phyloP scores from a whole-genome alignment of 2,797 vertebrate genomes.

The Pantherophis vulpinus region DNA sequence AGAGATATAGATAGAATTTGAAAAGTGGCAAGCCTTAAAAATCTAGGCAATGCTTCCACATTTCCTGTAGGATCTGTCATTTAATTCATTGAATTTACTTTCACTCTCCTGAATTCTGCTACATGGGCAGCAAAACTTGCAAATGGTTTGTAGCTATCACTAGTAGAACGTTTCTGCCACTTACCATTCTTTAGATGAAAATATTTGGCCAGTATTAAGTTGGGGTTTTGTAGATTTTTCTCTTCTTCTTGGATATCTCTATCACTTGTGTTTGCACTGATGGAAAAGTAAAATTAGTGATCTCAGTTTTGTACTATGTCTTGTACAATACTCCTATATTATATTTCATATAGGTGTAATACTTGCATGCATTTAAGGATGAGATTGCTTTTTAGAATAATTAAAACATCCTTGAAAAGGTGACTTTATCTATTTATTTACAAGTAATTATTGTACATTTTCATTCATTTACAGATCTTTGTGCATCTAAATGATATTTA shows the following conservation, averaged over 20 bases:
- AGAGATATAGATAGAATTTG: background rate
- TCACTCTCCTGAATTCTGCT: background rate
- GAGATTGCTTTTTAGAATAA: background rate
- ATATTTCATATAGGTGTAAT: background rate
- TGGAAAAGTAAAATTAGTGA: background rate
- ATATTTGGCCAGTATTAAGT: no score
- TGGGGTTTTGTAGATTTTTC: background rate
- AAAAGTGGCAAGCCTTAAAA: background rate
- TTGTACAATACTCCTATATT: background rate
- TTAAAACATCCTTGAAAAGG: background rate
- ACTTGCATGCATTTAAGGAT: background rate
- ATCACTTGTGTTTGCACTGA: background rate
- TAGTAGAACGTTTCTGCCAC: background rate
- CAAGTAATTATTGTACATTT: constrained; percentile 14
- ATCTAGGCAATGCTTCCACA: background rate
- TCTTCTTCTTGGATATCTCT: no score
- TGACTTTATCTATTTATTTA: background rate
- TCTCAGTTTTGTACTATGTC: background rate
- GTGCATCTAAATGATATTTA: constrained; percentile 83
- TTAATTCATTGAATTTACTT: background rate
- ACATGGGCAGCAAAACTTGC: background rate
- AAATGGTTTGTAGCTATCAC: background rate
- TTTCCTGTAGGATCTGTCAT: background rate
- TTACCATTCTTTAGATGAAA: background rate
- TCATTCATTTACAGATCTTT: constrained; percentile 76